These are phyloP conservation scores for Sander vitreus DNA, from an alignment of 2,113 vertebrate genomes.

Conservation along the genomic window DNA sequence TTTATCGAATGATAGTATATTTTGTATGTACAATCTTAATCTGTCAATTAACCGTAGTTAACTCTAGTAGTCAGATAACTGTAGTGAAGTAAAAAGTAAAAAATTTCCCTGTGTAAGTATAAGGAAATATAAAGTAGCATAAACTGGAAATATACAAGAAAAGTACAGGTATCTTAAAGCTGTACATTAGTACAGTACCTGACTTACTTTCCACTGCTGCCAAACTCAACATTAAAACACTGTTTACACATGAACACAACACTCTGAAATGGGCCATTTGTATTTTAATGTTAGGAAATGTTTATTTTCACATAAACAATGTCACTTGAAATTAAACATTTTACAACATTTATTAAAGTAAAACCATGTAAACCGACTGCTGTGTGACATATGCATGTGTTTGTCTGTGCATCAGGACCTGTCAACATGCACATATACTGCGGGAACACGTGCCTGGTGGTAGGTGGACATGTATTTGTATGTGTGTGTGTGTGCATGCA, in stretches of 20 bases:
- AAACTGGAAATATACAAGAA: too few relatives aligned
- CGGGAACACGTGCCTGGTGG: neutral
- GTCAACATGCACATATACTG: neutral
- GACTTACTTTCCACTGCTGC: neutral
- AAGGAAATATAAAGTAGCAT: too few relatives aligned
- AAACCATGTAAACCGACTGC: too few relatives aligned
- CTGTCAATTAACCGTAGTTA: too few relatives aligned
- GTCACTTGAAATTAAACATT: neutral
- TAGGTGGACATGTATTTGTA: slow-evolving; percentile 4
- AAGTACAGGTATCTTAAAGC: neutral
- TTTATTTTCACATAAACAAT: neutral
- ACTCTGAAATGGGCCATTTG: neutral
- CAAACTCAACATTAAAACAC: too few relatives aligned
- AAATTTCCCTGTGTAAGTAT: too few relatives aligned
- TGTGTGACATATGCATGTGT: neutral
- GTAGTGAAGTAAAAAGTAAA: too few relatives aligned
- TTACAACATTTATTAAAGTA: neutral
- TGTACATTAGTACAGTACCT: neutral
- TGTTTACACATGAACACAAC: too few relatives aligned
- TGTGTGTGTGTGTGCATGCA: slow-evolving; percentile 27
- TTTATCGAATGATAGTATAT: too few relatives aligned
- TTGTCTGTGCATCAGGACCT: neutral
- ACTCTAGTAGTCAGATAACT: too few relatives aligned
- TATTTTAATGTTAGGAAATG: neutral
- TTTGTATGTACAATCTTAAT: too few relatives aligned